Base-by-base conservation (phyloP, 2,113 vertebrate genomes). In the Archilochus colubris region DNA sequence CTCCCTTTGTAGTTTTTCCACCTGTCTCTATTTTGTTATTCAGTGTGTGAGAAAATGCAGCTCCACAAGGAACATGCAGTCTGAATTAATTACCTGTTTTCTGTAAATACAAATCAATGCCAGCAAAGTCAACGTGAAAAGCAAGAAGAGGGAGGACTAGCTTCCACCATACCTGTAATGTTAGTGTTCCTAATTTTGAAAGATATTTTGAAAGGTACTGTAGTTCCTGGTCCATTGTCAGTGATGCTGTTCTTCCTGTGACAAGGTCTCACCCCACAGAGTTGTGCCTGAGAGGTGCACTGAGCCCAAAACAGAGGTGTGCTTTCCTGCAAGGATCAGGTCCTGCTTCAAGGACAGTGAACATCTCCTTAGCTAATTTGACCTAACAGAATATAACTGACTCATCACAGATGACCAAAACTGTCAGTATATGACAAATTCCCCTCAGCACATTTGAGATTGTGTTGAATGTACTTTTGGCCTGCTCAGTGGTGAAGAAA, bases 1-100 rank as follows among this genome's bases (percentile, higher is more conserved):
- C 57, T 94, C 16, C 63, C 81, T 95, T 93, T 95, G 85, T 94
- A 91, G 80, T 83, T 86, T 83, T 74, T 61, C 13, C 12, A 67
- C 57, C 30, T 2, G 0, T 70, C 58, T 66, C 36, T 73, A 6
- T 57, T 67, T 33, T 89, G 50, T 53, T 84, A 67, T 75, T 94
- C 58, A n/a, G 57, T 16, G 5, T n/a, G 44, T 44, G 54, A 84
- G 67, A 82, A 93, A 93, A 70, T 21, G 67, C 82, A 89, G 28
- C 59, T 63, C 61, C n/a, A 43, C 94, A 36, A 55, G 46, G 59
- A 94, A 44, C 25, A 16, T 3, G 23, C 64, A 31, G 24, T 79
- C 48, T 74, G 91, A 79, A 74, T 95, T 97, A 95, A 96, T 92
- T 73, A 91, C 8, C 43, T 75, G 1, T 40, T 83, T 79, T 66